These are phyloP conservation scores for Heterohyrax brucei DNA, from an alignment of 2,797 vertebrate genomes.

Conservation along the genomic window DNA sequence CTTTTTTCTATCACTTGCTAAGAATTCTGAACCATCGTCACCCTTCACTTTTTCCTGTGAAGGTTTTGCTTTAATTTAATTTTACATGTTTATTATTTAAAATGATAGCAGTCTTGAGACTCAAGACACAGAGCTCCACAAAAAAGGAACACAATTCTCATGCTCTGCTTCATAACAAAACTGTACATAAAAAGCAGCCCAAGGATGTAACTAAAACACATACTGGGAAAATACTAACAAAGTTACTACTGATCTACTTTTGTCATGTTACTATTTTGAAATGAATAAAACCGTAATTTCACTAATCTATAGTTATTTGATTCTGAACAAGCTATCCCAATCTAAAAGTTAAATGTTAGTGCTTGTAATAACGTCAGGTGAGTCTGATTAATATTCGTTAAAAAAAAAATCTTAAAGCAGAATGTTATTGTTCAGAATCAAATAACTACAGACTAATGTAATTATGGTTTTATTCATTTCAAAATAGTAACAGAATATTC, in stretches of 20 bases:
- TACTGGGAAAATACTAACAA: conserved; percentile 28
- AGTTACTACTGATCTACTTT: conserved; percentile 28
- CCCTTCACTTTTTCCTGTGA: neutral
- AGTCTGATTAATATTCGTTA: neutral
- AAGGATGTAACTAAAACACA: neutral
- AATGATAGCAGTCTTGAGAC: neutral
- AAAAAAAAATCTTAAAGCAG: neutral
- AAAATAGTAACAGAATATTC: neutral
- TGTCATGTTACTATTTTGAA: conserved; percentile 24
- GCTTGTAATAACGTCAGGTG: conserved; percentile 36
- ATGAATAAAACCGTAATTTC: conserved; percentile 40
- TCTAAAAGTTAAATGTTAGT: conserved; percentile 43
- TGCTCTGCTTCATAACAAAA: conserved; percentile 47
- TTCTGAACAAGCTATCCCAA: conserved; percentile 35
- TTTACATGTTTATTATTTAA: conserved; percentile 67
- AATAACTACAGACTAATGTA: conserved; percentile 38
- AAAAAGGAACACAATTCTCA: conserved; percentile 58
- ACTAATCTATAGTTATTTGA: conserved; percentile 38
- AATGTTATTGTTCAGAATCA: conserved; percentile 4
- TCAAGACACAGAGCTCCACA: neutral
- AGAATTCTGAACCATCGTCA: conserved; percentile 13
- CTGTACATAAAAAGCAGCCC: neutral
- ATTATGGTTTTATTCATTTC: conserved; percentile 46
- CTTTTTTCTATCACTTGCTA: conserved; percentile 33
- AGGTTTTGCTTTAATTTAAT: conserved; percentile 29